Evolutionary conservation across 53 echinoderm and acorn worm genomes (phyloP).

Genomic region (Pentamera pediparva): DNA sequence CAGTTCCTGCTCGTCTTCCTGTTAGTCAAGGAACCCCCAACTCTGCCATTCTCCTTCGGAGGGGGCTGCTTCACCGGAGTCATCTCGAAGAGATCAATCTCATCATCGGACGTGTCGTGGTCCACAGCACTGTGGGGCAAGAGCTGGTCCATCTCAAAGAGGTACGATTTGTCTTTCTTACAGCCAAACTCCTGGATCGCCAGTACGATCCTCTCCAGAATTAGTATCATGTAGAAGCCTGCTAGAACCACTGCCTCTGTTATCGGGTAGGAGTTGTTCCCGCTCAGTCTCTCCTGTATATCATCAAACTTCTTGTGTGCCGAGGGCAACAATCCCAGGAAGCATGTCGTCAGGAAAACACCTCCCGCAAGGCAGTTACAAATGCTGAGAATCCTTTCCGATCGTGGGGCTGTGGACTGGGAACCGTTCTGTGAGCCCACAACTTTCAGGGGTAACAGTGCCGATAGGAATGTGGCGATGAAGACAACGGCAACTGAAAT

Average conservation of each 20-base stretch:
- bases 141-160: slow-evolving; percentile 34
- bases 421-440: slow-evolving; percentile 34
- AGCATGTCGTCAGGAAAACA: slow-evolving; percentile 90
- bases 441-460: slow-evolving; percentile 74
- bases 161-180: slow-evolving; percentile 23
- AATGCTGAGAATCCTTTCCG: slow-evolving; percentile 64
- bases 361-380: slow-evolving; percentile 97
- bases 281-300: slow-evolving; percentile 20
- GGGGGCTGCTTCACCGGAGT: slow-evolving; percentile 8
- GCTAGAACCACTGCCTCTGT: slow-evolving; percentile 71
- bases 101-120: slow-evolving; percentile 26
- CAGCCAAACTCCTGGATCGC: slow-evolving; percentile 40
- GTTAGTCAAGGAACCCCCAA: background rate
- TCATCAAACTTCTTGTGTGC: slow-evolving; percentile 72
- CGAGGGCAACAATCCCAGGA: slow-evolving; percentile 85
- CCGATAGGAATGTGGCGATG: slow-evolving; percentile 55
- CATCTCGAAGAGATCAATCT: slow-evolving; percentile 55
- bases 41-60: slow-evolving; percentile 25
- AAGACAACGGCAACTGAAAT: slow-evolving; percentile 61
- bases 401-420: slow-evolving; percentile 16
- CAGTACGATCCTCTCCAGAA: slow-evolving; percentile 62
- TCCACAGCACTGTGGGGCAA: background rate
- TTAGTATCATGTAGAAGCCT: slow-evolving; percentile 88
- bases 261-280: slow-evolving; percentile 60
- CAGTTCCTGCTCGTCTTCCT: slow-evolving; percentile 16